These are phyloP conservation scores for Epicauta chinensis DNA, from an alignment of 1,140 invertebrate genomes.

Conservation along the genomic window DNA sequence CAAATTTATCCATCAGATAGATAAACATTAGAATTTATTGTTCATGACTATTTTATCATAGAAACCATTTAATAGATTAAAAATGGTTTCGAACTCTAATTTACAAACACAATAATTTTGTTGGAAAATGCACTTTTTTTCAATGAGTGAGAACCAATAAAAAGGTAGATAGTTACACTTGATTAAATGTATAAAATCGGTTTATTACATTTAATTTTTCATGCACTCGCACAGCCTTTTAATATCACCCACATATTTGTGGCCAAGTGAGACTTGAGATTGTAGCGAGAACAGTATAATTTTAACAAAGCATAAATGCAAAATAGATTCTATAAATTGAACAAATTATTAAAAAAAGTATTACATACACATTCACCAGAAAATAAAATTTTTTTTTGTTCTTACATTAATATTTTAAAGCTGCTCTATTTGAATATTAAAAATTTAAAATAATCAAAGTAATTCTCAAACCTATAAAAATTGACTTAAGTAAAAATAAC, in stretches of 20 bases:
- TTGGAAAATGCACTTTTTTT: too few relatives aligned
- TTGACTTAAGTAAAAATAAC: too few relatives aligned
- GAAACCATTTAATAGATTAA: too few relatives aligned
- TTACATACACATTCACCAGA: conserved; percentile 1
- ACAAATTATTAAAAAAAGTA: background rate
- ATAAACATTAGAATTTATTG: too few relatives aligned
- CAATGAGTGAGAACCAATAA: too few relatives aligned
- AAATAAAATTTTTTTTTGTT: too few relatives aligned
- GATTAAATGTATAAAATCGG: conserved; percentile 10
- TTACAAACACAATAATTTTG: too few relatives aligned
- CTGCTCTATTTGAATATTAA: conserved; percentile 9
- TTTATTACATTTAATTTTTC: conserved; percentile 1
- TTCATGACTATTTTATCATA: too few relatives aligned
- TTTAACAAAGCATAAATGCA: conserved; percentile 5
- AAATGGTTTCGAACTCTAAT: too few relatives aligned
- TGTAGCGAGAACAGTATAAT: conserved; percentile 7
- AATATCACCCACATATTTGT: conserved; percentile 12
- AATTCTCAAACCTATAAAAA: too few relatives aligned
- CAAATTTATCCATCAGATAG: too few relatives aligned
- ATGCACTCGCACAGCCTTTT: conserved; percentile 15
- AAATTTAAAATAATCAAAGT: too few relatives aligned
- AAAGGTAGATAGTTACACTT: background rate
- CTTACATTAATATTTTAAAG: conserved; percentile 2
- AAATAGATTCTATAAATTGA: conserved; percentile 6
- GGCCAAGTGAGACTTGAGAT: conserved; percentile 8